These are phyloP conservation scores for Rana temporaria DNA, from an alignment of 2,113 vertebrate species.

Conservation along the genomic window DNA sequence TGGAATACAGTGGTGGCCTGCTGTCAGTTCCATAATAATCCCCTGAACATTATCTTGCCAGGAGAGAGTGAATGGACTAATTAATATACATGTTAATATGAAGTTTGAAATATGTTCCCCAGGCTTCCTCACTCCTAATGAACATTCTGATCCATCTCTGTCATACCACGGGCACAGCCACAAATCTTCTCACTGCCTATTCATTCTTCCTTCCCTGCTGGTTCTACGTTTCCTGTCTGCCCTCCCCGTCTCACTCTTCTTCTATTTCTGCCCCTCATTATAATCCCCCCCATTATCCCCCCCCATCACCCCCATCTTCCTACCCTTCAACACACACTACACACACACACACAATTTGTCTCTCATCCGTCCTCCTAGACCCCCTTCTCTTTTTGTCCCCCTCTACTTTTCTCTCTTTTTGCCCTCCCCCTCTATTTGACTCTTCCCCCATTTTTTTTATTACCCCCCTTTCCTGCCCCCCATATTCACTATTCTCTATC, in stretches of 20 bases:
- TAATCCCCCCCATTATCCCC: too few species aligned
- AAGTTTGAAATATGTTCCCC: neutral
- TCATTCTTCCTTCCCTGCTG: neutral
- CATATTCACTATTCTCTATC: neutral
- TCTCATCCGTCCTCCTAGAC: neutral
- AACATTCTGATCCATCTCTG: neutral
- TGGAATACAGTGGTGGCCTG: too few species aligned
- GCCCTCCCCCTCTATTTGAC: too few species aligned
- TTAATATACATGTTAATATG: neutral
- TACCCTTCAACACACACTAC: neutral
- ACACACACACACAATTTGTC: too few species aligned
- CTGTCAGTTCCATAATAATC: too few species aligned
- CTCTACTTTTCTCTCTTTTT: neutral
- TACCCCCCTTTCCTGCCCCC: too few species aligned
- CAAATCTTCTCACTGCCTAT: neutral
- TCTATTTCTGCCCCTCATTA: too few species aligned
- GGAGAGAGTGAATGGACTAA: fast-evolving
- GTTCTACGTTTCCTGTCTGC: neutral
- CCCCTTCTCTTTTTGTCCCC: neutral
- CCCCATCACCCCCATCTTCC: neutral
- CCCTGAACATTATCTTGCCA: slow-evolving; percentile 4
- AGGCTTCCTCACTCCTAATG: slow-evolving; percentile 1
- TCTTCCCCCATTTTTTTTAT: too few species aligned
- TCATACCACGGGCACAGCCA: too few species aligned
- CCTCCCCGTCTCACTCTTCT: neutral